Base-by-base conservation (phyloP, 2,797 vertebrate species). In the Nannoperca obscura region DNA sequence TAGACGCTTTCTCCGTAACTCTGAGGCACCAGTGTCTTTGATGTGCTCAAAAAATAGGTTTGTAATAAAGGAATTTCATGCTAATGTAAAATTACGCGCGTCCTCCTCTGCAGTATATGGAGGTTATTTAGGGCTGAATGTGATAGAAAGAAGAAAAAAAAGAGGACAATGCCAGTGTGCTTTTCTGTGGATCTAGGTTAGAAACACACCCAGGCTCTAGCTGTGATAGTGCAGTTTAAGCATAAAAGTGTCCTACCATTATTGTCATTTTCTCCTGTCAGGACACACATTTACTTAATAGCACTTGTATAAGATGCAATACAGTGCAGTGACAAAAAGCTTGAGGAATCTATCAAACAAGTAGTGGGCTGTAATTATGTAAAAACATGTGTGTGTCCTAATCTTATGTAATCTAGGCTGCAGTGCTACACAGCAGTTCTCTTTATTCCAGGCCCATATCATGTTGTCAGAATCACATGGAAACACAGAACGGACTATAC, bases 401-500 rank as follows among this genome's bases (percentile, higher is more conserved):
- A 90, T 92, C 86, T 82, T 74, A 67, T 78, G 80, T 90, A 89
- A 92, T 89, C 78, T 85, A 61, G 4, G 7, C 80, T 68, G 76
- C 82, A 63, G 75, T 65, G 76, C 68, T 67, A 42, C 71, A 74
- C 76, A 77, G 76, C 47, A 12, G 49, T 53, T 73, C 47, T 68
- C 76, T 81, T 88, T 62, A 91, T 89, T 83, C 79, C 75, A 0
- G 63, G 47, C 75, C 68, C 42, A 1, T 53, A 74, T 76, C 38
- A 62, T 76, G 82, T 77, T 81, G 87, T 85, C 74, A 24, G 82
- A 90, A 85, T 81, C 83, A 82, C 80, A 84, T 63, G 74, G 65
- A 90, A 86, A 85, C 83, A 69, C 78, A 72, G 77, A 84, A 81
- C 5, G 17, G 63, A 82, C 69, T 67, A 63, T 76, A 72, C 42